Evolutionary conservation across 2,113 vertebrate species (phyloP).

Genomic region (Thunnus thynnus): DNA sequence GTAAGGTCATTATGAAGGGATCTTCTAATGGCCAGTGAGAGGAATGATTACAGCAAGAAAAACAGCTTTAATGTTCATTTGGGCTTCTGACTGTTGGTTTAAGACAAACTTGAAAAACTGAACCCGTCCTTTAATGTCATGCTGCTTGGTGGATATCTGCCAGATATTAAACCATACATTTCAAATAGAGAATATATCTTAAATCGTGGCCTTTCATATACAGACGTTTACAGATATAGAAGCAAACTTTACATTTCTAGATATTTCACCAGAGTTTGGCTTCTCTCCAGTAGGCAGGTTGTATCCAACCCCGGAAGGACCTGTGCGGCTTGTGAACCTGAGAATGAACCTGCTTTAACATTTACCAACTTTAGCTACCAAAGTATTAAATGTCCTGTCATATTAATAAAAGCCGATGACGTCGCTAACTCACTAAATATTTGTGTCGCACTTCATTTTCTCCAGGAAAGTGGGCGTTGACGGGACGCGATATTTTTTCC

Average conservation of each 20-base stretch:
- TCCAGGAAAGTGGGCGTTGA: no score
- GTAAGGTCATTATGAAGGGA: no score
- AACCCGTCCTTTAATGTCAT: no score
- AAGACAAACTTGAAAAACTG: no score
- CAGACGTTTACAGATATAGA: accelerated
- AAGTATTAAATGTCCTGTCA: neutral
- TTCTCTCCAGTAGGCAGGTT: neutral
- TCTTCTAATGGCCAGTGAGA: no score
- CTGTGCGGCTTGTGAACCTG: neutral
- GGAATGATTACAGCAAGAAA: no score
- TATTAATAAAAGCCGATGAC: neutral
- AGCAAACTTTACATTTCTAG: accelerated
- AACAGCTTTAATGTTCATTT: no score
- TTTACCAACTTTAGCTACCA: accelerated
- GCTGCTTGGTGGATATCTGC: no score
- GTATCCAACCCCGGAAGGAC: neutral
- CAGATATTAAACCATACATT: neutral
- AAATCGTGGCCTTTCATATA: accelerated
- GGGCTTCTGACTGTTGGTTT: no score
- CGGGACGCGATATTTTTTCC: no score
- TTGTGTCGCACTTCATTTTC: no score
- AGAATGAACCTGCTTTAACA: neutral
- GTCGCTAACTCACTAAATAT: neutral
- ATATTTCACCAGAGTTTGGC: neutral
- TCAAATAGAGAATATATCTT: accelerated